phyloP scores from a whole-genome alignment of 2,113 vertebrate species.

The Steatornis caripensis region DNA sequence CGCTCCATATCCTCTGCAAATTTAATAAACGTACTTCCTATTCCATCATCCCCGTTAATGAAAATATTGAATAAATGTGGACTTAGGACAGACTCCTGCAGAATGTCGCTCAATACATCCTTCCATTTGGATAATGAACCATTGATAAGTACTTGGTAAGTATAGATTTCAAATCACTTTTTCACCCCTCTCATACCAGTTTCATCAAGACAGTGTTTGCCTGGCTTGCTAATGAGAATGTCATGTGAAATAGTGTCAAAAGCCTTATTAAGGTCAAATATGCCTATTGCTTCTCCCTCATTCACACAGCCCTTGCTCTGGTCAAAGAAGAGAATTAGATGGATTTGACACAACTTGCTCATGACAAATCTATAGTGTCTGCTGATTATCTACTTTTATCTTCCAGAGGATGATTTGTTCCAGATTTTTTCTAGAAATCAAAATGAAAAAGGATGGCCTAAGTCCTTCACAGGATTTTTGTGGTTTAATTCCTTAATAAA shows the following conservation, averaged over 20 bases:
- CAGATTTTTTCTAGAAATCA: background rate
- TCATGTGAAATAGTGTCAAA: background rate
- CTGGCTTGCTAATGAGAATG: background rate
- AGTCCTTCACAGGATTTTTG: background rate
- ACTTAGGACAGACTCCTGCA: constrained; percentile 41
- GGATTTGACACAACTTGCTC: background rate
- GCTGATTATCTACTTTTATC: background rate
- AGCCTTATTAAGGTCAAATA: constrained; percentile 20
- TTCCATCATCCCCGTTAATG: constrained; percentile 34
- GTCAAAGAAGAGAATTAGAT: background rate
- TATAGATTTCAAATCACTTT: constrained; percentile 61
- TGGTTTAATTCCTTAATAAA: background rate
- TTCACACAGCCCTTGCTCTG: background rate
- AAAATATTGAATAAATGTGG: constrained; percentile 62
- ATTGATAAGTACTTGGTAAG: constrained; percentile 13
- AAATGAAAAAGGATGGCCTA: background rate
- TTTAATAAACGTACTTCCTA: constrained; percentile 58
- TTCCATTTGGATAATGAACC: constrained; percentile 50
- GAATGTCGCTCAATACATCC: constrained; percentile 57
- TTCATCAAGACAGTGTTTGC: background rate
- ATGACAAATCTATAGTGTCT: background rate
- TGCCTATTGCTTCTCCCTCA: background rate
- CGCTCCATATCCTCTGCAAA: constrained; percentile 49
- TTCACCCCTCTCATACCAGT: background rate
- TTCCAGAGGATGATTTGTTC: background rate